Conservation (phyloP, 2,888 invertebrate genomes). For the Coremacera marginata region DNA sequence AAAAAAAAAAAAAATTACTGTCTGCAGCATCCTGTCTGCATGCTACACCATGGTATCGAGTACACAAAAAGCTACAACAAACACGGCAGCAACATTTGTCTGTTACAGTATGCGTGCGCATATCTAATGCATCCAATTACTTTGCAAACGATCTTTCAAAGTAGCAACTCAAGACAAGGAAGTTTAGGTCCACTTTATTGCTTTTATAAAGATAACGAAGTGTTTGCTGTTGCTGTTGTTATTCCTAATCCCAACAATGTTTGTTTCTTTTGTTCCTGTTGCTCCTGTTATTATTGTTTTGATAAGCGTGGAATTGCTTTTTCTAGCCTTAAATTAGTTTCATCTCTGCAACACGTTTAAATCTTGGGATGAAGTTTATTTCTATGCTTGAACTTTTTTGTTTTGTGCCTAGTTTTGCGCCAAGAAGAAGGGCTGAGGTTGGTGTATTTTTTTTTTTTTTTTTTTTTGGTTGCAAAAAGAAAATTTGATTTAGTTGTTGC, state of each 20-base stretch:
- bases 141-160: background rate
- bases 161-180: background rate
- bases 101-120: conserved; percentile 2
- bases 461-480: too few relatives aligned
- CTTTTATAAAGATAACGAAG: too few relatives aligned
- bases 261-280: conserved; percentile 1
- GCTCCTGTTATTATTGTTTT: conserved; percentile 26
- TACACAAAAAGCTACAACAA: background rate
- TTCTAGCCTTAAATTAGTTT: conserved; percentile 17
- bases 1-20: too few relatives aligned
- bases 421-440: background rate
- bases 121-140: conserved; percentile 27
- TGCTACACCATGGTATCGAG: too few relatives aligned
- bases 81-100: background rate
- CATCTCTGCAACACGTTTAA: background rate
- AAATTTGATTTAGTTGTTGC: too few relatives aligned
- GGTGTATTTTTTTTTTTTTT: too few relatives aligned
- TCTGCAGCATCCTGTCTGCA: too few relatives aligned
- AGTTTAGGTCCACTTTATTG: background rate
- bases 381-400: background rate
- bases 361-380: background rate
- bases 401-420: background rate
- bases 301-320: conserved; percentile 36
- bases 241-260: background rate
- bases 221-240: background rate